Conservation (phyloP, 2,113 vertebrate genomes). For the Machaerirhynchus nigripectus region DNA sequence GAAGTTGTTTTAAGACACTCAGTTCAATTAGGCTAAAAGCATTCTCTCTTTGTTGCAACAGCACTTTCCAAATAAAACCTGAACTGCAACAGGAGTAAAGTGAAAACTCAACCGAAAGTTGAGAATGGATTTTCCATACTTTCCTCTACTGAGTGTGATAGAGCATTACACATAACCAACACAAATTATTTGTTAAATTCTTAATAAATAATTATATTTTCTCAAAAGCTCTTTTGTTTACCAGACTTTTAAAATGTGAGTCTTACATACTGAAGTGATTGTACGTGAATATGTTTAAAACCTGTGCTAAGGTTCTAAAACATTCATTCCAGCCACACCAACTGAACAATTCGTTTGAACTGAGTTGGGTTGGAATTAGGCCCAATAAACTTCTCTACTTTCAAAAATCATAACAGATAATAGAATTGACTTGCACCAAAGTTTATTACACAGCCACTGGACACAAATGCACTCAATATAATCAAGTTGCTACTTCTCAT, state of each 20-base stretch:
- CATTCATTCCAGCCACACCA: neutral
- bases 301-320: neutral
- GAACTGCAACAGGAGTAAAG: neutral
- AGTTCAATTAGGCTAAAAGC: conserved; percentile 76
- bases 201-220: neutral
- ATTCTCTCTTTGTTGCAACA: conserved; percentile 3
- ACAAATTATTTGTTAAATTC: neutral
- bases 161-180: neutral
- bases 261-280: neutral
- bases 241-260: neutral
- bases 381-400: neutral
- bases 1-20: conserved; percentile 54
- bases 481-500: conserved; percentile 31
- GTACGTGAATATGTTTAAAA: neutral
- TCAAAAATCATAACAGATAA: neutral
- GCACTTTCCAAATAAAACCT: neutral
- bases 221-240: neutral
- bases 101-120: neutral
- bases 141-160: neutral
- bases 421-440: conserved; percentile 10
- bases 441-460: conserved; percentile 44
- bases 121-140: neutral
- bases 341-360: neutral
- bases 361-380: neutral
- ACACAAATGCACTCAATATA: conserved; percentile 30